Conservation (phyloP, 2,797 vertebrate genomes). For the Clarias platycephalus region DNA sequence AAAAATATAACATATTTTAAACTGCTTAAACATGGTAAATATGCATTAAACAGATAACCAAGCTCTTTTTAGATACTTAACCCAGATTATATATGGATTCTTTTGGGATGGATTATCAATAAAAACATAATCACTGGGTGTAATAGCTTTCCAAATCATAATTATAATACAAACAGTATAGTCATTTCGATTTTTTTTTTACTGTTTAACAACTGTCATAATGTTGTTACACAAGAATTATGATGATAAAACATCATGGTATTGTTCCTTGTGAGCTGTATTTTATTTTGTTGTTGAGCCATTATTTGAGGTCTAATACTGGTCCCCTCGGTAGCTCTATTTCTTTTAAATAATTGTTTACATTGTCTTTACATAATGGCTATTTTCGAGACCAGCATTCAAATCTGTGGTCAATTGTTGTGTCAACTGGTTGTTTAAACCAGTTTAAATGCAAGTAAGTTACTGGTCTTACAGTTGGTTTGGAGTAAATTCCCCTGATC, state of each 20-base stretch:
- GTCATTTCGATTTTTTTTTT: too few species aligned
- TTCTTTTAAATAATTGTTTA: background rate
- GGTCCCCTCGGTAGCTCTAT: too few species aligned
- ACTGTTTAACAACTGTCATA: background rate
- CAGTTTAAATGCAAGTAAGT: background rate
- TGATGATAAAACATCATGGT: background rate
- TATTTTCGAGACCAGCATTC: background rate
- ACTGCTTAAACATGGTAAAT: background rate
- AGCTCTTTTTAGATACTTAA: background rate
- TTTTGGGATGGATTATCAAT: background rate
- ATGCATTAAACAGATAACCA: slow-evolving; percentile 4
- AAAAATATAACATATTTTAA: background rate
- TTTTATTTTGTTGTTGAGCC: background rate
- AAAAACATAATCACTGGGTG: background rate
- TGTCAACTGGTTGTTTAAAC: background rate
- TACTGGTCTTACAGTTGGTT: background rate
- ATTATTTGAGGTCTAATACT: background rate
- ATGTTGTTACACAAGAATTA: background rate
- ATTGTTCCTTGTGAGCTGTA: background rate
- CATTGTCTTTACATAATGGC: background rate
- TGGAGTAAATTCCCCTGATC: background rate
- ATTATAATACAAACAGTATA: background rate
- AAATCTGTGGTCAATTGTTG: too few species aligned
- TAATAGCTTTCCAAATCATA: background rate
- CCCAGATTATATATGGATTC: background rate